Percentiles rank a stretch among this genome's conserved stretches.
phyloP scores from a whole-genome alignment of 2,888 invertebrate species.

The Eudasyphora cyanicolor region DNA sequence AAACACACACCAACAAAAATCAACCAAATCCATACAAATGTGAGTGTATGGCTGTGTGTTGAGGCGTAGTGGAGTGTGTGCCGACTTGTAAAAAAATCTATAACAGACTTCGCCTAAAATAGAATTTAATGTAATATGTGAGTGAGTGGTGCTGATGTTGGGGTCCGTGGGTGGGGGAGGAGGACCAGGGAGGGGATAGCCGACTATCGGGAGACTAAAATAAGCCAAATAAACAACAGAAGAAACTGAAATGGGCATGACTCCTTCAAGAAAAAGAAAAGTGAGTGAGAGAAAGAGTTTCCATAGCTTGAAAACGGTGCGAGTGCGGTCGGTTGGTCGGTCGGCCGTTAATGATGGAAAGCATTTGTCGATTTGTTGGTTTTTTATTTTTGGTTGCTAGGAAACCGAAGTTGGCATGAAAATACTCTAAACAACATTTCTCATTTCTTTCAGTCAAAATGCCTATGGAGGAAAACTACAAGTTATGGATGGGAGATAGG shows the following conservation, averaged over 20 bases:
- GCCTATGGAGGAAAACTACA: background rate
- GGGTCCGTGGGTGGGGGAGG: too few relatives aligned
- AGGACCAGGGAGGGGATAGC: too few relatives aligned
- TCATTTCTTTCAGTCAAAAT: background rate
- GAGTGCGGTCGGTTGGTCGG: too few relatives aligned
- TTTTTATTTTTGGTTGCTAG: too few relatives aligned
- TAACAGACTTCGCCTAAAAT: slow-evolving; percentile 6
- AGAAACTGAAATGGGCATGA: background rate
- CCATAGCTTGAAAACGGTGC: background rate
- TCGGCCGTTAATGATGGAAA: background rate
- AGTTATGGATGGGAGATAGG: background rate
- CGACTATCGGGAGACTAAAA: too few relatives aligned
- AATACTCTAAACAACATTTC: background rate
- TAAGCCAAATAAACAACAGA: background rate
- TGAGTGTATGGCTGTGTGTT: background rate
- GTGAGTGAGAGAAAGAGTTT: too few relatives aligned
- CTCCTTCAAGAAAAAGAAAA: background rate
- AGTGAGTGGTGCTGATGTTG: background rate
- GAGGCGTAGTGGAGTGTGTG: background rate
- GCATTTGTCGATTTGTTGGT: background rate
- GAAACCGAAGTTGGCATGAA: background rate
- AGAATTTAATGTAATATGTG: background rate
- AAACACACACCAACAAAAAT: slow-evolving; percentile 10
- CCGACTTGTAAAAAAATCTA: background rate
- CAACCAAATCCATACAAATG: too few relatives aligned